These are phyloP conservation scores for Steinernema scapterisci DNA, from an alignment of 2,888 invertebrate species.

Conservation along the genomic window DNA sequence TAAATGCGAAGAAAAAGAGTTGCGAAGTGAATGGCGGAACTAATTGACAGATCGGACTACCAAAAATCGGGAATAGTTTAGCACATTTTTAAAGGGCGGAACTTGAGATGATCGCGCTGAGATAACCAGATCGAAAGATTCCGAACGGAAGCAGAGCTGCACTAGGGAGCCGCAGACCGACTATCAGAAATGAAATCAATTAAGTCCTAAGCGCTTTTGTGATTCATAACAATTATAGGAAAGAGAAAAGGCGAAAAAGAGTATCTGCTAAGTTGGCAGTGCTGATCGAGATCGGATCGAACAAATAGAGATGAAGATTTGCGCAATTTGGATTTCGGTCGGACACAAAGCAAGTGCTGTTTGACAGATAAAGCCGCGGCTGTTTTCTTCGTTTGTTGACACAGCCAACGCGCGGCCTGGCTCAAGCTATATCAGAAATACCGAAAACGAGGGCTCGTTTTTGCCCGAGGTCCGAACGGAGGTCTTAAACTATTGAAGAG, in stretches of 20 bases:
- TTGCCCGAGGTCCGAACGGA: too few species aligned
- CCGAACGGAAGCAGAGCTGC: background rate
- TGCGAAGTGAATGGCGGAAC: too few species aligned
- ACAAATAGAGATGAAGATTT: conserved; percentile 4
- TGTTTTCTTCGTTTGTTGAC: conserved; percentile 27
- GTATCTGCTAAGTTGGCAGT: background rate
- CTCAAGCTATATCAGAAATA: too few species aligned
- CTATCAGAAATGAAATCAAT: background rate
- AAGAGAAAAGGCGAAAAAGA: background rate
- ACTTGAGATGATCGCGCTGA: background rate
- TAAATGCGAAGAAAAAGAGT: background rate
- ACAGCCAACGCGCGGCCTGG: conserved; percentile 1
- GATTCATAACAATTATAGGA: background rate
- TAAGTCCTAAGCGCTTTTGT: background rate
- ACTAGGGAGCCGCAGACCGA: background rate
- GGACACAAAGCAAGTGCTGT: conserved; percentile 4
- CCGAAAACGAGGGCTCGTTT: too few species aligned
- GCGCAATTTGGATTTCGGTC: conserved; percentile 2
- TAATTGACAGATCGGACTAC: background rate
- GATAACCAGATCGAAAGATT: background rate
- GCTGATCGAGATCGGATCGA: background rate
- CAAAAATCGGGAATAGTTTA: background rate
- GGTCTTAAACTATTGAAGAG: too few species aligned
- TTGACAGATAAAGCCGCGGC: conserved; percentile 23
- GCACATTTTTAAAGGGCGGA: background rate